Evolutionary conservation across 2,113 vertebrate genomes (phyloP).

Genomic region (human): GRCh38 chr9:14649001-14649500

Average conservation of each 20-base stretch:
- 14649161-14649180: neutral
- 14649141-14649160: too few relatives aligned
- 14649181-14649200: neutral
- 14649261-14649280: neutral
- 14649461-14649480: neutral
- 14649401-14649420: neutral
- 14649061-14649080: too few relatives aligned
- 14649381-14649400: neutral
- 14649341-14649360: neutral
- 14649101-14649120: neutral
- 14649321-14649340: constrained; percentile 6
- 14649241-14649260: too few relatives aligned
- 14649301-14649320: neutral
- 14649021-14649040: too few relatives aligned
- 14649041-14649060: neutral
- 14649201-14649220: neutral
- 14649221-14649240: neutral
- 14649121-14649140: neutral
- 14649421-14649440: constrained; percentile 33
- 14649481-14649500: neutral
- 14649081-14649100: neutral
- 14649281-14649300: neutral
- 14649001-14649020: neutral
- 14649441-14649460: neutral
- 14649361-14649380: neutral